Conservation (phyloP, 1,140 invertebrate species). For the Ceratosolen fusciceps region DNA sequence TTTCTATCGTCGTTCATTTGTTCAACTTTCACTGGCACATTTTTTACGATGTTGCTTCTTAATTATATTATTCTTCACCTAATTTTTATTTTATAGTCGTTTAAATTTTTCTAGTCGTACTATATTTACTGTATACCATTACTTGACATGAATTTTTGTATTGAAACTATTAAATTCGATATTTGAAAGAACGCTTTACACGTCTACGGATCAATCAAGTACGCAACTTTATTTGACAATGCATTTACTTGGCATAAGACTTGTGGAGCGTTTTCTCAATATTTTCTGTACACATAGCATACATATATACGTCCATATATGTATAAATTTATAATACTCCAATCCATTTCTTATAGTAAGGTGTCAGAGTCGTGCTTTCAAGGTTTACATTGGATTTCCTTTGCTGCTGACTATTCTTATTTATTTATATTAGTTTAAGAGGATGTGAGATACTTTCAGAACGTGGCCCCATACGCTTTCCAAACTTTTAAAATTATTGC, state of each 20-base stretch:
- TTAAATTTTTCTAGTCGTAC: too few relatives aligned
- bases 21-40: slow-evolving; percentile 2
- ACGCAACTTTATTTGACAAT: not conserved
- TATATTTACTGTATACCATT: not conserved
- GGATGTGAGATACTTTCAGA: not conserved
- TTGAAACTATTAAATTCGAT: not conserved
- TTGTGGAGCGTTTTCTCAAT: not conserved
- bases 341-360: slow-evolving; percentile 73
- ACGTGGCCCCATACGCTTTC: too few relatives aligned
- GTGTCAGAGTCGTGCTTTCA: slow-evolving; percentile 60
- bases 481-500: too few relatives aligned
- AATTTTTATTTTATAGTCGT: slow-evolving; percentile 1
- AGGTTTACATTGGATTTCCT: slow-evolving; percentile 71
- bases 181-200: not conserved
- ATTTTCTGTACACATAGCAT: not conserved
- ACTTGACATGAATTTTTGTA: not conserved
- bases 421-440: not conserved
- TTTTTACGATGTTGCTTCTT: not conserved
- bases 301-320: not conserved
- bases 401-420: not conserved
- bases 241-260: not conserved
- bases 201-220: not conserved
- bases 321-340: slow-evolving; percentile 53
- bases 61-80: slow-evolving; percentile 1
- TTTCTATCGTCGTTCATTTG: not conserved